Evolutionary conservation across 2,888 invertebrate species (phyloP), one percentile per base, ranked within the genome.

Genomic region (Bedellia somnulentella): DNA sequence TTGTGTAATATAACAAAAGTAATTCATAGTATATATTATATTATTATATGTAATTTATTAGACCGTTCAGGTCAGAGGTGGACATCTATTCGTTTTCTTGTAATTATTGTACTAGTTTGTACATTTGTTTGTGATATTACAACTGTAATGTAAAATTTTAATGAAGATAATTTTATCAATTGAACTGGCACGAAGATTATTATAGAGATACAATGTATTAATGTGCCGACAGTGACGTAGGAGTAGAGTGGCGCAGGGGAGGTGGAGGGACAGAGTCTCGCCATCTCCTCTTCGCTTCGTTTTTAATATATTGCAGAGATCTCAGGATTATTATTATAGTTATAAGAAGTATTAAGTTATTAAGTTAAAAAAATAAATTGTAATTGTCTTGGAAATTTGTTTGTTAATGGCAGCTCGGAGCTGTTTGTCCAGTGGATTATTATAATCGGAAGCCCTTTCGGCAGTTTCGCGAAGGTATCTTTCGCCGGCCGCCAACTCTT

Each of bases 111-210:
- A 71, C 73, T 70, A 68, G 71, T 67, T 71, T 57, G 75, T 76
- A 77, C 75, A 71, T 75, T 77, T 73, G 67, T 77, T 77, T 77
- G 76, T 77, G 76, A 77, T 77, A 77, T 75, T 77, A 77, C 76
- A 68, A 71, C 71, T 75, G 71, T 75, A 73, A 75, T 73, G 68
- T 68, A 68, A 68, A 71, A 57, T 59, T 62, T 58, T 58, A 67
- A 62, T 54, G 61, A 62, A 49, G 56, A 54, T 59, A 55, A 61
- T 59, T 67, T 64, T 64, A 64, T 64, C 60, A 60, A 59, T n/a
- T 61, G 57, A 53, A 59, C 55, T 56, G 60, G 58, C 56, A 59
- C 53, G 62, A 53, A 62, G 57, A 59, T 57, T 54, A 51, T 56
- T 49, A 51, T 51, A 55, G 49, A 50, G 24, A 23, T 15, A 27